Evolutionary conservation across 1,140 invertebrate genomes (phyloP).

Genomic region (Drosophila neocordata): DNA sequence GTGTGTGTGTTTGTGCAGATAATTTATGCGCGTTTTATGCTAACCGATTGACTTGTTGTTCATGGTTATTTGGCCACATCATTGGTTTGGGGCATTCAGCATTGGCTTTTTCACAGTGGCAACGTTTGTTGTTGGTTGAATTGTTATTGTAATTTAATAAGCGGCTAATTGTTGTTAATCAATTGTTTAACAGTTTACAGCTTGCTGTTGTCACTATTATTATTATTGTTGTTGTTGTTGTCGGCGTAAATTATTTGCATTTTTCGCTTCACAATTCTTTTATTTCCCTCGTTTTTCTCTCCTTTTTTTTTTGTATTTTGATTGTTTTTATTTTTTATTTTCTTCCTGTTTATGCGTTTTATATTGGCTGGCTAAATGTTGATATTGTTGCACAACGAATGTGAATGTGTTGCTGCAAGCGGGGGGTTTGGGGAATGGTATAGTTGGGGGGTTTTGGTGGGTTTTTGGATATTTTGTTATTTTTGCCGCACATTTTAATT

Average conservation of each 20-base stretch:
- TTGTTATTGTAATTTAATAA: constrained; percentile 81
- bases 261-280: constrained; percentile 41
- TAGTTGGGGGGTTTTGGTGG: neutral
- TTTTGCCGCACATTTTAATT: constrained; percentile 72
- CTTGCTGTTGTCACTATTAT: constrained; percentile 48
- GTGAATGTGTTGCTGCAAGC: neutral
- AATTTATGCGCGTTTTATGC: constrained; percentile 66
- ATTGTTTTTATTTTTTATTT: constrained; percentile 17
- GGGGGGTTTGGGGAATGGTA: no score
- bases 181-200: constrained; percentile 80
- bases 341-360: constrained; percentile 28
- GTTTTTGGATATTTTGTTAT: constrained; percentile 30
- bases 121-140: constrained; percentile 35
- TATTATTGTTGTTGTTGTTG: constrained; percentile 27
- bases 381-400: constrained; percentile 15
- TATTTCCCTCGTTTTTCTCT: neutral
- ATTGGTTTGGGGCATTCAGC: constrained; percentile 17
- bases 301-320: neutral
- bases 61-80: constrained; percentile 40
- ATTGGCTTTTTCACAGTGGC: constrained; percentile 60
- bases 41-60: constrained; percentile 61
- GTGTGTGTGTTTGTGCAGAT: constrained; percentile 17
- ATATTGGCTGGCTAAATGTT: constrained; percentile 45
- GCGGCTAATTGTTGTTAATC: constrained; percentile 81
- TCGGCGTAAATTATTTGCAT: constrained; percentile 67